These are phyloP conservation scores for Merodon equestris DNA, from an alignment of 2,888 invertebrate species.

Conservation along the genomic window DNA sequence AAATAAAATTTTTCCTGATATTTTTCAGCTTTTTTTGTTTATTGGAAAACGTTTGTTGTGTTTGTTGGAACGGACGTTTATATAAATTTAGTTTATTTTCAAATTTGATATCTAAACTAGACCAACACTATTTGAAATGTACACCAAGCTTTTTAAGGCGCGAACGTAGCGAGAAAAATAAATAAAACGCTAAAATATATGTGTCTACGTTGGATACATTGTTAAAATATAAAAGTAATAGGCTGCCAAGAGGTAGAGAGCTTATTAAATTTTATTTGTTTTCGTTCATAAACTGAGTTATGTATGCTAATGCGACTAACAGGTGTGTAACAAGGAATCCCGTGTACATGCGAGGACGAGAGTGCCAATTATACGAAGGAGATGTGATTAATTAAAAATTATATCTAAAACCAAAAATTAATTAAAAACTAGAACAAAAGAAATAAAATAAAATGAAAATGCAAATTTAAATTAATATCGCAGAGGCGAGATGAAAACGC, in stretches of 20 bases:
- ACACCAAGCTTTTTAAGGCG: slow-evolving; percentile 62
- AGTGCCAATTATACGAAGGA: neutral
- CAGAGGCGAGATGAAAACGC: slow-evolving; percentile 4
- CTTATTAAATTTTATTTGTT: slow-evolving; percentile 13
- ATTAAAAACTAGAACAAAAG: neutral
- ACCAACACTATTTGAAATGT: slow-evolving; percentile 44
- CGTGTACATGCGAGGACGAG: neutral
- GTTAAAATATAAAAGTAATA: slow-evolving; percentile 7
- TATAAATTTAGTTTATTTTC: neutral
- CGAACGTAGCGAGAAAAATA: slow-evolving; percentile 27
- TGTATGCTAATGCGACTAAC: slow-evolving; percentile 5
- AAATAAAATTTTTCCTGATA: slow-evolving; percentile 32
- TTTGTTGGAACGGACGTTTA: neutral
- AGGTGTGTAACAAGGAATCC: slow-evolving; percentile 28
- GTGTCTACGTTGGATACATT: slow-evolving; percentile 8
- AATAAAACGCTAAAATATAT: slow-evolving; percentile 9
- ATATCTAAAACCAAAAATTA: neutral
- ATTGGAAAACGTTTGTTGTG: slow-evolving; percentile 18
- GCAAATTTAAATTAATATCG: neutral
- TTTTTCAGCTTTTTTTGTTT: slow-evolving; percentile 28
- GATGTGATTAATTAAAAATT: slow-evolving; percentile 35
- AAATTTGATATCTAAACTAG: slow-evolving; percentile 53
- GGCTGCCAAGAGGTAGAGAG: slow-evolving; percentile 31
- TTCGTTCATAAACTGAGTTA: slow-evolving; percentile 16
- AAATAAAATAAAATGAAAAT: neutral